Conservation (phyloP, 2,888 invertebrate species). For the Poecilobothrus nobilitatus region DNA sequence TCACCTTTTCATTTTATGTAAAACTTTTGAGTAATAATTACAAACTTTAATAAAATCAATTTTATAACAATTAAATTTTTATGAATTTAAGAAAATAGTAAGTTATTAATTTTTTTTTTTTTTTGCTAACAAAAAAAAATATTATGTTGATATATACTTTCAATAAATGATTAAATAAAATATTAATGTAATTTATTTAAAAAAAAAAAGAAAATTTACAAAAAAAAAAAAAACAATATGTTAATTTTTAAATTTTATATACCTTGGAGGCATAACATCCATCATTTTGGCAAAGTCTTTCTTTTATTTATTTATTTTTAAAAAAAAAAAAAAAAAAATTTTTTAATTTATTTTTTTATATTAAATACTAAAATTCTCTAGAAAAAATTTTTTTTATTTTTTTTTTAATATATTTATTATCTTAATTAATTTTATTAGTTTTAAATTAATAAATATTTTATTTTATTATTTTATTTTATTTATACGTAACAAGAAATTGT, state of each 20-base stretch:
- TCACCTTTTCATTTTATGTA: no score
- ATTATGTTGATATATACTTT: no score
- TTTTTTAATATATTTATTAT: conserved; percentile 20
- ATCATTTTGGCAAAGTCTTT: conserved; percentile 42
- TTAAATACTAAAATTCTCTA: not conserved
- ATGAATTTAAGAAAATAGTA: no score
- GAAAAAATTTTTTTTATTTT: conserved; percentile 20
- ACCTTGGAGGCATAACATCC: conserved; percentile 47
- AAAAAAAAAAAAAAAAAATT: conserved; percentile 5
- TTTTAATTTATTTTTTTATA: conserved; percentile 4
- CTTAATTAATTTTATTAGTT: conserved; percentile 9
- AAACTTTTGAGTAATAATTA: no score
- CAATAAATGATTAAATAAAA: no score
- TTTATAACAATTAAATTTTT: no score
- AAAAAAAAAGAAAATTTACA: no score
- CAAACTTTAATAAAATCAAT: no score
- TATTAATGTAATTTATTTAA: no score
- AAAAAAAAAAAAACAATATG: no score
- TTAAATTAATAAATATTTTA: not conserved
- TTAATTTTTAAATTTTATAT: conserved; percentile 25
- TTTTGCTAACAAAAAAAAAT: no score
- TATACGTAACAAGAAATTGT: conserved; percentile 25
- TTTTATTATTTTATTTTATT: conserved; percentile 16
- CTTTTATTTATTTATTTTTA: conserved; percentile 23
- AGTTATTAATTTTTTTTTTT: no score